A percentile compares a stretch with the other conserved stretches of the same genome.
Evolutionary conservation across 2,888 invertebrate species (phyloP).

Genomic region (Diarsia rubi): DNA sequence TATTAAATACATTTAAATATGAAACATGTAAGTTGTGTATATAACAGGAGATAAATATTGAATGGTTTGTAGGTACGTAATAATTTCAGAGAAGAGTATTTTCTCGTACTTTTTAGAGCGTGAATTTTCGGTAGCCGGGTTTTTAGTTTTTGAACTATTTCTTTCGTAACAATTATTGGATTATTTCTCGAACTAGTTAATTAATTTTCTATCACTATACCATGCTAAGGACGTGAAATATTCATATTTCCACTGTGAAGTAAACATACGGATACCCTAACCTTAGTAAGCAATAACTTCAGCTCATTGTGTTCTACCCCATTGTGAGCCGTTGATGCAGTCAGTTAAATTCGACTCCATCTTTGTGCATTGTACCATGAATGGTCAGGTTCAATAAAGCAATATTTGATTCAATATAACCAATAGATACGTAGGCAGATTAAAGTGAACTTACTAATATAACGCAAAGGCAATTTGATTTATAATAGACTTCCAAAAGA

Average conservation of each 20-base stretch:
- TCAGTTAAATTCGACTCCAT: slow-evolving; percentile 37
- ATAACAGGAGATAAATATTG: no score
- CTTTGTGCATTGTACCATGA: slow-evolving; percentile 40
- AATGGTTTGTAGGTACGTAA: no score
- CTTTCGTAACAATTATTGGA: not conserved
- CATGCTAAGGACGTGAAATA: slow-evolving; percentile 57
- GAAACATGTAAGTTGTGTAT: no score
- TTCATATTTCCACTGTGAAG: slow-evolving; percentile 60
- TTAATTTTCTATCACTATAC: slow-evolving; percentile 46
- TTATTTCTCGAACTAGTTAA: slow-evolving; percentile 1
- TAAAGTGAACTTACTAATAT: slow-evolving; percentile 1
- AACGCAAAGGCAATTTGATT: not conserved
- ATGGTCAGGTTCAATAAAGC: slow-evolving; percentile 29
- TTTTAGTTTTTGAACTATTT: no score
- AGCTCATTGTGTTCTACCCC: slow-evolving; percentile 49
- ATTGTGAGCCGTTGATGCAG: slow-evolving; percentile 55
- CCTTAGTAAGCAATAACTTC: slow-evolving; percentile 57
- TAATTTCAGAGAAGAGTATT: no score
- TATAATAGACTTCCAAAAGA: no score
- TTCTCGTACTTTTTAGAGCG: no score
- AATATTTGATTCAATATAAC: slow-evolving; percentile 34
- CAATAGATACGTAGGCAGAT: not conserved
- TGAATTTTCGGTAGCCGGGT: no score
- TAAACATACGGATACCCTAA: slow-evolving; percentile 26
- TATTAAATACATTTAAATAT: no score